Conservation (phyloP, 2,797 vertebrate genomes). For the Borostomias antarcticus region DNA sequence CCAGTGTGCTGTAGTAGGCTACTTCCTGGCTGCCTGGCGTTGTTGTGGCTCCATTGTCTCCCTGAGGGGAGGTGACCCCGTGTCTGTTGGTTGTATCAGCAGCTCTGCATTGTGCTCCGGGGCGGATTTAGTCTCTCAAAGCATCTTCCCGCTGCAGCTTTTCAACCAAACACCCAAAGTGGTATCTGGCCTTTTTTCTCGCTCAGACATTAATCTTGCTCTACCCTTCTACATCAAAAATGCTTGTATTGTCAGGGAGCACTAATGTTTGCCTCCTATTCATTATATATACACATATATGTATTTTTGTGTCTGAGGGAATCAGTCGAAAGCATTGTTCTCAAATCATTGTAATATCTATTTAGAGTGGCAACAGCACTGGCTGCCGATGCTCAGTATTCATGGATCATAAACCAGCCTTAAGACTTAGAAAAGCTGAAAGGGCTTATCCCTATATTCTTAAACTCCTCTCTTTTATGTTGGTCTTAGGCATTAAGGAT, state of each 20-base stretch:
- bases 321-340: constrained; percentile 81
- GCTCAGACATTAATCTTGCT: constrained; percentile 83
- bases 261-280: constrained; percentile 82
- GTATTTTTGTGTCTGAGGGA: constrained; percentile 81
- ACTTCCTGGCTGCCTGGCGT: constrained; percentile 16
- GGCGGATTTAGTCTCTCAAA: constrained; percentile 83
- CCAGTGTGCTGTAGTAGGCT: constrained; percentile 57
- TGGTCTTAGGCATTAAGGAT: constrained; percentile 87
- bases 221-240: constrained; percentile 78
- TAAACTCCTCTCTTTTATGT: constrained; percentile 86
- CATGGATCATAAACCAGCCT: constrained; percentile 83
- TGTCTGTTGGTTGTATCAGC: constrained; percentile 82
- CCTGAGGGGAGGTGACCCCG: constrained; percentile 80
- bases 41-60: constrained; percentile 71
- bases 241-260: constrained; percentile 74
- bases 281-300: constrained; percentile 80
- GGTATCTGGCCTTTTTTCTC: constrained; percentile 79
- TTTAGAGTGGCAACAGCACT: constrained; percentile 85
- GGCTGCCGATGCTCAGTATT: constrained; percentile 81
- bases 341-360: constrained; percentile 89
- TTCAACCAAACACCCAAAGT: constrained; percentile 79
- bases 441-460: constrained; percentile 87
- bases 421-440: constrained; percentile 86
- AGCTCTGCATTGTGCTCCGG: constrained; percentile 77
- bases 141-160: constrained; percentile 79